A percentile compares a stretch with the other conserved stretches of the same genome.
phyloP scores from a whole-genome alignment of 2,888 invertebrate species.

The Nebria salina region DNA sequence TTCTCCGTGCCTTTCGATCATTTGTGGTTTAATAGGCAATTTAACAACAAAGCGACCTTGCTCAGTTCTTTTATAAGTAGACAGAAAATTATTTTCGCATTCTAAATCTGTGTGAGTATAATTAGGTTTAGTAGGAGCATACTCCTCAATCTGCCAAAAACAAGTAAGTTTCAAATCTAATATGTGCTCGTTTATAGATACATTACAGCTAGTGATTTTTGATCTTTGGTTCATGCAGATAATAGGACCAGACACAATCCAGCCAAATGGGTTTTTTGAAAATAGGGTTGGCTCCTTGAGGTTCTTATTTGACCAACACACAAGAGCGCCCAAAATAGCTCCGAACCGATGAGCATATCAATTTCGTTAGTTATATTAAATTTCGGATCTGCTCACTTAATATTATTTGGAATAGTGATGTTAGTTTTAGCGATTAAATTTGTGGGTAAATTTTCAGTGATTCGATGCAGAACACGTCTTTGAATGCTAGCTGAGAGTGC shows the following conservation, averaged over 20 bases:
- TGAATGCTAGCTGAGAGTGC: conserved; percentile 9
- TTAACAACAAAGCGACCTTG: no score
- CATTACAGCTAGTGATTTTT: conserved; percentile 11
- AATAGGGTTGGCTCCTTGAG: no score
- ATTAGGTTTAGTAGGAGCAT: no score
- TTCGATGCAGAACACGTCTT: conserved; percentile 22
- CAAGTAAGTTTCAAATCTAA: neutral
- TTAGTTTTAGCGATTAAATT: neutral
- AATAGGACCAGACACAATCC: conserved; percentile 45
- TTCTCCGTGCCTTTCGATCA: no score
- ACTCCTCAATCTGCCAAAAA: no score
- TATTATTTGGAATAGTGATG: conserved; percentile 9
- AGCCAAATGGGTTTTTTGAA: conserved; percentile 43
- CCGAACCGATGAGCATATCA: no score
- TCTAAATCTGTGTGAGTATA: conserved; percentile 1
- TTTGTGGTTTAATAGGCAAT: no score
- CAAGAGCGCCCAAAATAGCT: no score
- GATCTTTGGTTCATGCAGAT: neutral
- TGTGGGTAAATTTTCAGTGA: conserved; percentile 21
- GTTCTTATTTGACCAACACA: no score
- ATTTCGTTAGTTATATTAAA: conserved; percentile 8
- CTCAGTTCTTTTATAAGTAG: conserved; percentile 7
- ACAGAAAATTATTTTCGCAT: conserved; percentile 14
- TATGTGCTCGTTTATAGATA: neutral
- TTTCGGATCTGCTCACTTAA: conserved; percentile 10